A percentile compares a stretch with the other conserved stretches of the same genome.
Evolutionary conservation across 1,140 invertebrate species (phyloP).

Genomic region (Drosophila navojoa): DNA sequence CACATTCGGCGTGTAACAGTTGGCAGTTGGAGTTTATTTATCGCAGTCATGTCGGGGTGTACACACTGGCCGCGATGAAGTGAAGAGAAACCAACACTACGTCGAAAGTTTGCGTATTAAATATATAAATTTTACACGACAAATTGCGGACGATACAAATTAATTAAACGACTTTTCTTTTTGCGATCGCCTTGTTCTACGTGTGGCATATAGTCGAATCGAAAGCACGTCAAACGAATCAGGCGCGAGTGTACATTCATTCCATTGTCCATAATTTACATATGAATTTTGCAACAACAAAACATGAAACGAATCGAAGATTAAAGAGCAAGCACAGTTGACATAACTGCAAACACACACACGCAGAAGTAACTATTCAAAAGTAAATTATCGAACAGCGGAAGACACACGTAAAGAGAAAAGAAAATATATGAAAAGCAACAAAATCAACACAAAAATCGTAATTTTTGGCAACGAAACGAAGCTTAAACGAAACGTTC

Average conservation of each 20-base stretch:
- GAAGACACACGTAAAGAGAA: slow-evolving; percentile 37
- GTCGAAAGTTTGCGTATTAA: slow-evolving; percentile 73
- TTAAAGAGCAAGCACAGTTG: slow-evolving; percentile 58
- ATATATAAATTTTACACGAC: slow-evolving; percentile 42
- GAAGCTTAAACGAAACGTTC: slow-evolving; percentile 40
- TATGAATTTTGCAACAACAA: slow-evolving; percentile 72
- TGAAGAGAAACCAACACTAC: slow-evolving; percentile 65
- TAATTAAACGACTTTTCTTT: slow-evolving; percentile 55
- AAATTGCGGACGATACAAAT: slow-evolving; percentile 64
- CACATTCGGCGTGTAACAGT: slow-evolving; percentile 29
- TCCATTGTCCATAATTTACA: slow-evolving; percentile 78
- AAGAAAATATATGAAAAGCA: slow-evolving; percentile 5
- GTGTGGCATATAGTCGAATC: slow-evolving; percentile 65
- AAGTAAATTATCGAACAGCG: slow-evolving; percentile 73
- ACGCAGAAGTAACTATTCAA: slow-evolving; percentile 27
- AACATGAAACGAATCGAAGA: slow-evolving; percentile 53
- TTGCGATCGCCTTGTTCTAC: slow-evolving; percentile 45
- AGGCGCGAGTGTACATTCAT: slow-evolving; percentile 66
- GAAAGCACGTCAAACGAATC: slow-evolving; percentile 65
- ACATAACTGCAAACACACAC: slow-evolving; percentile 67
- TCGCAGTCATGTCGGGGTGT: slow-evolving; percentile 74
- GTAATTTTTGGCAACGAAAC: slow-evolving; percentile 64
- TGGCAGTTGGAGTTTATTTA: slow-evolving; percentile 31
- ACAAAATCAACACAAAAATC: slow-evolving; percentile 32
- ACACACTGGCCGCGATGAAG: slow-evolving; percentile 48